Base-by-base conservation (phyloP, 2,113 vertebrate genomes). In the Oryzias melastigma region DNA sequence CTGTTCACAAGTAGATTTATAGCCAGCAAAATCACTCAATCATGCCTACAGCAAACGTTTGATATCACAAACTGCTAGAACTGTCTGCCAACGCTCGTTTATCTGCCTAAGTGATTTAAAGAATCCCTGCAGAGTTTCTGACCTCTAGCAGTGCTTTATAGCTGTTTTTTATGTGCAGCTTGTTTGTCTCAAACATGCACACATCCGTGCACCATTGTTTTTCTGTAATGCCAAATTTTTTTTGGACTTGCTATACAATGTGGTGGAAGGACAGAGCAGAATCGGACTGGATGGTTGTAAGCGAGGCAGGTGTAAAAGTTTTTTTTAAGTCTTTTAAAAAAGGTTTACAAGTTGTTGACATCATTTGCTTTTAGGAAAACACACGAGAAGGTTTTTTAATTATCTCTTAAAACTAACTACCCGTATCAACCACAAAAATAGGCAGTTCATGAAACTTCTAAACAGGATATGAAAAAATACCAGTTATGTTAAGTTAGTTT, bases 31-130 rank as follows among this genome's bases (percentile, higher is more conserved):
- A 58, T 78, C 66, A 57, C 56, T 74, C 68, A 52, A 51, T 75
- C 73, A 72, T 80, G 75, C 85, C 66, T 60, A 52, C 49, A 67
- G 75, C 40, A n/a, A 73, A 61, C 43, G 41, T 79, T 64, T 71
- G 54, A 70, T 68, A 69, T 64, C 29, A 65, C 22, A 60, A 68
- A 68, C 47, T 65, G 47, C 50, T 51, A n/a, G 73, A 61, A 48
- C 14, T 35, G 63, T 8, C 41, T 64, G 54, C 60, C 47, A 42
- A 54, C 1, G 5, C 52, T 51, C 61, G 57, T 19, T 59, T 62
- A 58, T 60, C 49, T 73, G 68, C 44, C 42, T 19, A 41, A 4
- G 52, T 50, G 58, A 76, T 80, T 76, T 71, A 65, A 76, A 76
- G 63, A 41, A 35, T 67, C 58, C 58, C 63, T 43, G 15, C 57